Conservation (phyloP, 1,140 invertebrate species). For the Arion vulgaris region DNA sequence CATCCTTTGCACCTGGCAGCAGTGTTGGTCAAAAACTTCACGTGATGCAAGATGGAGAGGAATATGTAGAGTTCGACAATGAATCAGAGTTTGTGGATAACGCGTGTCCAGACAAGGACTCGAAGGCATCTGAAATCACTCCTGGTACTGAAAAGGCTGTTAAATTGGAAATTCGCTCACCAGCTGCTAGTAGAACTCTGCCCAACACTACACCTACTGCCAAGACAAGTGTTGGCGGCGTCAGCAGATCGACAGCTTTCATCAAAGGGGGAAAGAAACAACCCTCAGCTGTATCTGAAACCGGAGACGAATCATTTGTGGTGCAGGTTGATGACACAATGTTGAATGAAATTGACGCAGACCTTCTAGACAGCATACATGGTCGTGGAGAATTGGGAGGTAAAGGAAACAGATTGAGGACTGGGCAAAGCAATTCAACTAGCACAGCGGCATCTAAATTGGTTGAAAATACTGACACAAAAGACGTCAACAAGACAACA, state of each 20-base stretch:
- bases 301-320: slow-evolving; percentile 62
- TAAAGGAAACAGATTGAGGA: slow-evolving; percentile 2
- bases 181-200: neutral
- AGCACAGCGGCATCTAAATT: slow-evolving; percentile 31
- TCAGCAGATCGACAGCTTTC: slow-evolving; percentile 21
- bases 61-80: slow-evolving; percentile 32
- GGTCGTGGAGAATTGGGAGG: slow-evolving; percentile 26
- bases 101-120: neutral
- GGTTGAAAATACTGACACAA: slow-evolving; percentile 40
- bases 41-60: no score
- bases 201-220: neutral
- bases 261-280: slow-evolving; percentile 25
- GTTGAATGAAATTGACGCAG: slow-evolving; percentile 68
- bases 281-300: slow-evolving; percentile 38
- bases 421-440: slow-evolving; percentile 22
- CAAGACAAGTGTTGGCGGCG: slow-evolving; percentile 21
- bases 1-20: slow-evolving; percentile 29
- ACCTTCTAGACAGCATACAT: slow-evolving; percentile 49
- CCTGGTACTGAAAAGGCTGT: neutral
- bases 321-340: slow-evolving; percentile 70
- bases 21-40: neutral
- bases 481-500: slow-evolving; percentile 51
- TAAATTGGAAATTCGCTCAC: neutral
- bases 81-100: slow-evolving; percentile 26
- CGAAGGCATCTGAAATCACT: neutral